Evolutionary conservation across 37 sponge, comb jelly and placozoan genomes (phyloP), one percentile per base, ranked within the genome.

Genomic region (Ianthella basta): DNA sequence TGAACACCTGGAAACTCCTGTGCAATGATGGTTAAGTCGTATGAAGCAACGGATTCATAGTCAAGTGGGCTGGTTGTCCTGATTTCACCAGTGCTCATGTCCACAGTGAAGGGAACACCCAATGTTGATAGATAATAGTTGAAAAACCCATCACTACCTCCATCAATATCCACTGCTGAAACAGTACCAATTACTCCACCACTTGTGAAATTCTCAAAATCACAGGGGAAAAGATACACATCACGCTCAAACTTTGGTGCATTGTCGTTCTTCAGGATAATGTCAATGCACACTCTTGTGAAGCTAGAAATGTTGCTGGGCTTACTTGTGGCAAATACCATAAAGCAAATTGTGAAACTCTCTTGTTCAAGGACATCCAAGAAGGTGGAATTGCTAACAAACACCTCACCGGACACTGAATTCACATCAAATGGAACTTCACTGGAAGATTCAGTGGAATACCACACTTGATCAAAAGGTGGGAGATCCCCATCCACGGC

Each of bases 201-300:
- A 34, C 20, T 80, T 1, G 61, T 30, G 33, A 60, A 30, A 60
- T 60, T 56, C 57, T 91, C 55, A 37, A 67, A 84, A 19, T 91
- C 81, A 53, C 89, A 89, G 69, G 34, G 72, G 21, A 50, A 39
- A 13, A 24, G 34, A 40, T 40, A 75, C 24, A 23, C 38, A 36
- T 10, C 10, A 20, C 24, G 54, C 19, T 68, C 81, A 12, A 84
- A 70, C 12, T 56, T 35, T 27, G 92, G 92, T 21, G 36, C 80
- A 72, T 82, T 88, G 29, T 92, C 89, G 80, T 92, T 92, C 57
- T 86, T 70, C 13, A 92, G 84, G 18, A 65, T 27, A 0, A 92
- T 44, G 5, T 21, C 40, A 25, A 92, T 85, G 27, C 25, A 53
- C 4, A 84, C 87, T 15, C 73, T 33, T 39, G 63, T 72, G 36